Evolutionary conservation across 2,797 vertebrate genomes (phyloP).

Genomic region (Allobates femoralis): DNA sequence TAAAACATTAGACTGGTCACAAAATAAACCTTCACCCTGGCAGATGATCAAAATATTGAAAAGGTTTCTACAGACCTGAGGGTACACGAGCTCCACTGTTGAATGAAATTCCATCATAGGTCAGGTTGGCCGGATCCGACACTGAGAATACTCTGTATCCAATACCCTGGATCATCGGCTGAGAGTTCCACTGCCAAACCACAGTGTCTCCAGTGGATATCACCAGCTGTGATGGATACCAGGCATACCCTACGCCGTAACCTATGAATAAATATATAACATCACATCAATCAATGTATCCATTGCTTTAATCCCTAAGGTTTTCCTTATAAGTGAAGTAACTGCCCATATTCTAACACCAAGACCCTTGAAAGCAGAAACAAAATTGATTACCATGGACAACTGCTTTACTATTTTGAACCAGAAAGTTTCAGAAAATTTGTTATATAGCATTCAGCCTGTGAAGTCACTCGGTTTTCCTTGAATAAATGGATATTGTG

Average conservation of each 20-base stretch:
- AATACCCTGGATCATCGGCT: constrained; percentile 69
- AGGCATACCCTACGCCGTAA: constrained; percentile 79
- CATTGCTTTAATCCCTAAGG: too few species aligned
- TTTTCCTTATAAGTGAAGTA: too few species aligned
- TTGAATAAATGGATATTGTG: too few species aligned
- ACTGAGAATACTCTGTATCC: constrained; percentile 82
- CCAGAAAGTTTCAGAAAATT: too few species aligned
- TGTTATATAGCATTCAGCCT: too few species aligned
- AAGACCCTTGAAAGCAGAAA: too few species aligned
- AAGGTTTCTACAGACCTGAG: constrained; percentile 65
- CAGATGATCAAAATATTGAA: background rate
- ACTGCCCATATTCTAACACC: too few species aligned
- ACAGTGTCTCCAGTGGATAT: constrained; percentile 80
- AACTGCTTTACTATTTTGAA: too few species aligned
- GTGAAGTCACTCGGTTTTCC: too few species aligned
- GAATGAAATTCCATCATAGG: constrained; percentile 76
- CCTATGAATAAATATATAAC: constrained; percentile 70
- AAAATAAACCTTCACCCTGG: background rate
- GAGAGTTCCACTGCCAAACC: constrained; percentile 80
- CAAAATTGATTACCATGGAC: too few species aligned
- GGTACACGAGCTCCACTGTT: constrained; percentile 73
- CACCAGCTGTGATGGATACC: constrained; percentile 77
- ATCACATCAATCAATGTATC: background rate
- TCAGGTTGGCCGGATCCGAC: constrained; percentile 74
- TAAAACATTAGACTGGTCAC: background rate